Evolutionary conservation across 2,888 invertebrate genomes (phyloP), one percentile per base, ranked within the genome.

Genomic region (Amitus sp.): DNA sequence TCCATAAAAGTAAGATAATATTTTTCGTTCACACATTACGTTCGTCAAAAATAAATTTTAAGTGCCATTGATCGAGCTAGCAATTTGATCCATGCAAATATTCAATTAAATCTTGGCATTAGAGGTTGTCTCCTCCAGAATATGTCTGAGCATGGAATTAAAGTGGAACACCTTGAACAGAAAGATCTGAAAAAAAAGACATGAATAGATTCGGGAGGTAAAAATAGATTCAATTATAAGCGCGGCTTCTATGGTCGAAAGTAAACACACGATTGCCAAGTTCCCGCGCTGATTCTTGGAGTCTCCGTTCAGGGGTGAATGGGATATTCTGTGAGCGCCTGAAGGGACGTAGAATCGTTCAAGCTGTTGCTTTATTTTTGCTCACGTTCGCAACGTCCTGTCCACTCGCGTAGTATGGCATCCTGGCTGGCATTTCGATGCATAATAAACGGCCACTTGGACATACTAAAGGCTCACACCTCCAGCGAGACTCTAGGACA

Each of bases 401-500:
- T 80, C 79, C 77, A 78, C 77, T 78, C 79, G 75, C 76, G 76
- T 73, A n/a, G n/a, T n/a, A n/a, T n/a, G 76, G 78, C 77, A 77
- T 79, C 78, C 73, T 77, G 73, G 71, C 74, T 78, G 79, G 79
- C 79, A 80, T 80, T 80, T 80, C 80, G 79, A 79, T 80, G 79
- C 80, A 80, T 80, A 80, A 79, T 80, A 80, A 80, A 80, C 77
- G 80, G 79, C 77, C 76, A 75, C 76, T 79, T 78, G 76, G 75
- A 75, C 76, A 72, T 73, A 71, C 73, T 71, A 70, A 63, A 72
- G 69, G 71, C 75, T 74, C 70, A 75, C 77, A 77, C 75, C 73
- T 76, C 68, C 72, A 47, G 56, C 61, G 52, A 63, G 62, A 47
- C 62, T 62, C 53, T 53, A 43, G 53, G 47, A 28, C 37, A 37